phyloP scores from a whole-genome alignment of 2,888 invertebrate species.

The Acanthosepion esculentum region DNA sequence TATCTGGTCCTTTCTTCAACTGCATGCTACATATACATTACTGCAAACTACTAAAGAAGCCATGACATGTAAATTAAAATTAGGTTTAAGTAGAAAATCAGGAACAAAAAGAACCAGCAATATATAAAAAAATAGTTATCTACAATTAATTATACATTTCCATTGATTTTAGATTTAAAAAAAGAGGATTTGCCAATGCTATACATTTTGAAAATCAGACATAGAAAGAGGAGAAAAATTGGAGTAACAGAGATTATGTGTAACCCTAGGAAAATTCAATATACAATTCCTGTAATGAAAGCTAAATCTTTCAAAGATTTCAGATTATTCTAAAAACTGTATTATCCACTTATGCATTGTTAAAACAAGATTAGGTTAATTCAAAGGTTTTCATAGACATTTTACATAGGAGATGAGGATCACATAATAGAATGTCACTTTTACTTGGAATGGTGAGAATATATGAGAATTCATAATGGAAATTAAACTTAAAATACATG shows the following conservation, averaged over 20 bases:
- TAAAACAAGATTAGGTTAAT: not conserved
- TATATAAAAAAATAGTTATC: not conserved
- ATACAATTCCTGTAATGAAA: not conserved
- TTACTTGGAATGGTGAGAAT: not conserved
- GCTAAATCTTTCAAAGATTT: not conserved
- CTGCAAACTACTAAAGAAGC: not conserved
- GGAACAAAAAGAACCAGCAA: not conserved
- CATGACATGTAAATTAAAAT: not conserved
- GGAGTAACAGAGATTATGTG: no score
- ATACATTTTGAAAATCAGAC: not conserved
- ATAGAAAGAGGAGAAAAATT: not conserved
- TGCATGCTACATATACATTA: not conserved
- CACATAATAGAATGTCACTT: not conserved
- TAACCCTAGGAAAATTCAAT: not conserved
- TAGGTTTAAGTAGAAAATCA: not conserved
- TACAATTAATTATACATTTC: no score
- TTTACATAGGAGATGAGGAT: no score
- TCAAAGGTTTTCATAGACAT: no score
- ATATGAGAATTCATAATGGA: not conserved
- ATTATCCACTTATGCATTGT: not conserved
- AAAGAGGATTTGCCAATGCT: not conserved
- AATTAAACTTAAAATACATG: not conserved
- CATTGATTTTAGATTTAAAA: not conserved
- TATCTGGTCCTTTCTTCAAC: not conserved
- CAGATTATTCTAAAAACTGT: not conserved